phyloP scores from a whole-genome alignment of 1,140 invertebrate species.

The Drosophila sulfurigaster region DNA sequence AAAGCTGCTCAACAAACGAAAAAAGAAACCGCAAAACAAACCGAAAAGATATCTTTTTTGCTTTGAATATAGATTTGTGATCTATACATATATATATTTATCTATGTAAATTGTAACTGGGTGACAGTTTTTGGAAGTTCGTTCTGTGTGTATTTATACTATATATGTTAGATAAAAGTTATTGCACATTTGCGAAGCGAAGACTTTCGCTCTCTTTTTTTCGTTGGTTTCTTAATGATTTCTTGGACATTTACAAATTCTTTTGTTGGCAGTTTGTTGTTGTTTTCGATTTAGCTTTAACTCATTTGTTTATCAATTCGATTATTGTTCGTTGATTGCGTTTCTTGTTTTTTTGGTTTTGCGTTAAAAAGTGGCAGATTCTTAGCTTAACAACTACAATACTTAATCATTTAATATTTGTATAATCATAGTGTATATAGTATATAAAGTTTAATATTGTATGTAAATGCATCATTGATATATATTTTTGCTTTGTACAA shows the following conservation, averaged over 20 bases:
- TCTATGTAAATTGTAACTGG: conserved; percentile 37
- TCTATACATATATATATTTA: conserved; percentile 20
- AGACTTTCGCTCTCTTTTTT: conserved; percentile 69
- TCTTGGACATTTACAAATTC: conserved; percentile 38
- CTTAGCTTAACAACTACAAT: conserved; percentile 49
- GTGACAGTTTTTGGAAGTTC: conserved; percentile 25
- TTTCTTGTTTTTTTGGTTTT: conserved; percentile 43
- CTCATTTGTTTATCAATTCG: conserved; percentile 19
- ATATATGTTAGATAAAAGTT: conserved; percentile 43
- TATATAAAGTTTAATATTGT: conserved; percentile 23
- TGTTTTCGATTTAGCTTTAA: not conserved
- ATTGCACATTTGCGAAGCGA: conserved; percentile 67
- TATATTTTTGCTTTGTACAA: conserved; percentile 72
- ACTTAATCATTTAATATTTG: conserved; percentile 40
- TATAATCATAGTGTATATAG: conserved; percentile 35
- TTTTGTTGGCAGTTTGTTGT: conserved; percentile 61
- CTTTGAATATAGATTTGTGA: not conserved
- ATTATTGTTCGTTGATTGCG: conserved; percentile 80
- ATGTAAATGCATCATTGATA: conserved; percentile 72
- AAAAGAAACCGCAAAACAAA: conserved; percentile 30
- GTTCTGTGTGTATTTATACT: conserved; percentile 7
- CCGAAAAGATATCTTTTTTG: conserved; percentile 5
- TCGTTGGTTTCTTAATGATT: conserved; percentile 30
- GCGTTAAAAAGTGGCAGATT: conserved; percentile 43
- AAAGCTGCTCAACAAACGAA: conserved; percentile 13